Conservation (phyloP, 2,888 invertebrate genomes). For the Dorcus hopei region DNA sequence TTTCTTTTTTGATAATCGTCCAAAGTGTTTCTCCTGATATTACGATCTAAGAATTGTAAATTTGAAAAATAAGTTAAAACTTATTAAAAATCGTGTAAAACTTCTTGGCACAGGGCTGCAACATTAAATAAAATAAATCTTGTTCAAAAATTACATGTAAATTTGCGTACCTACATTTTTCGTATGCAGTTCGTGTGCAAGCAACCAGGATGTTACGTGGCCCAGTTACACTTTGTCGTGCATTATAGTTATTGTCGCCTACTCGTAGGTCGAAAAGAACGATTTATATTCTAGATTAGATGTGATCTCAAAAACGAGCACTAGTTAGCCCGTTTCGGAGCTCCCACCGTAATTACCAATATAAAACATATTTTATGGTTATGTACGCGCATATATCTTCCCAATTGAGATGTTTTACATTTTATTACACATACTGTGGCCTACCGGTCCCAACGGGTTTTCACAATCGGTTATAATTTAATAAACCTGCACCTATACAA, state of each 20-base stretch:
- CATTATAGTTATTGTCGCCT: constrained; percentile 7
- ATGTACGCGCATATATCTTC: background rate
- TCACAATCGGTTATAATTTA: too few relatives aligned
- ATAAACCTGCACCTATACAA: too few relatives aligned
- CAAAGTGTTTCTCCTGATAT: too few relatives aligned
- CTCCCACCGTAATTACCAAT: background rate
- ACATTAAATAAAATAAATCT: too few relatives aligned
- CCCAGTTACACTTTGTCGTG: constrained; percentile 3
- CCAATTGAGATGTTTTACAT: constrained; percentile 1
- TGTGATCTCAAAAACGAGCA: constrained; percentile 7
- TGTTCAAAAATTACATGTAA: background rate
- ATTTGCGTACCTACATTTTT: constrained; percentile 12
- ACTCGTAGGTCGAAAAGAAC: constrained; percentile 10
- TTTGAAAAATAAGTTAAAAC: too few relatives aligned
- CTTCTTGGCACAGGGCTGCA: too few relatives aligned
- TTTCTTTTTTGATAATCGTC: too few relatives aligned
- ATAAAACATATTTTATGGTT: background rate
- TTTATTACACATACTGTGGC: background rate
- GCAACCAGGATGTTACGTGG: constrained; percentile 1
- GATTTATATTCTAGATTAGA: constrained; percentile 14
- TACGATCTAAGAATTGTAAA: too few relatives aligned
- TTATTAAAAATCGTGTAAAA: too few relatives aligned
- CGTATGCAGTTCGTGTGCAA: constrained; percentile 9
- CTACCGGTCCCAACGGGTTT: too few relatives aligned
- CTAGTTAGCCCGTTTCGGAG: constrained; percentile 4